A percentile compares a stretch with the other conserved stretches of the same genome.
phyloP scores from a whole-genome alignment of 2,113 vertebrate species.

The Eleginops maclovinus region DNA sequence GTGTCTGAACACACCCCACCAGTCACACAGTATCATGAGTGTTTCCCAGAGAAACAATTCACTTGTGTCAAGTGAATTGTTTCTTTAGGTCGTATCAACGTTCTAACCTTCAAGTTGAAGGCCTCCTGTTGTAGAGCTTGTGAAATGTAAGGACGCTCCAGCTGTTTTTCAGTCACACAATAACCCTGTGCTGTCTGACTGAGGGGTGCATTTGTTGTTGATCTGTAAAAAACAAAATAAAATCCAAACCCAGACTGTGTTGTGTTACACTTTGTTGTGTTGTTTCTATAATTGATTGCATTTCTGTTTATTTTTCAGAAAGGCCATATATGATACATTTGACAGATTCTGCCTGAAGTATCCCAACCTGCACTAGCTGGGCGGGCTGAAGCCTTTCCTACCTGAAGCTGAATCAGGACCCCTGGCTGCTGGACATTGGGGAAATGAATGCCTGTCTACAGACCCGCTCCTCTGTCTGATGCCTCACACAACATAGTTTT shows the following conservation, averaged over 20 bases:
- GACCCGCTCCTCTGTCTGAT: background rate
- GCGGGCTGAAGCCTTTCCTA: background rate
- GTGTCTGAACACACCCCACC: background rate
- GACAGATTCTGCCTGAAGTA: slow-evolving; percentile 94
- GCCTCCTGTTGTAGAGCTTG: background rate
- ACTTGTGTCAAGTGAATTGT: background rate
- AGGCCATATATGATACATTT: slow-evolving; percentile 96
- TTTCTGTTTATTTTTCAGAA: slow-evolving; percentile 78
- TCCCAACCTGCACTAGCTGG: slow-evolving; percentile 61
- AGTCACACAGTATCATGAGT: background rate
- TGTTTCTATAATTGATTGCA: background rate
- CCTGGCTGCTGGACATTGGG: no score
- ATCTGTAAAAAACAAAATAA: background rate
- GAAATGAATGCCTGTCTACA: background rate
- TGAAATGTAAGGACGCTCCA: no score
- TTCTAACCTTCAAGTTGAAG: background rate
- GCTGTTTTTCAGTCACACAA: no score
- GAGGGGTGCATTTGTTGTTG: background rate
- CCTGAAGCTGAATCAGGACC: background rate
- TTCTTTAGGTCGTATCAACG: background rate
- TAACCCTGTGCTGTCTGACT: background rate
- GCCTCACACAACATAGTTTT: background rate
- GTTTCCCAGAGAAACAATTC: background rate
- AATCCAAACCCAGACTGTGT: background rate
- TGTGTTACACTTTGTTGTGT: background rate